Evolutionary conservation across 2,888 invertebrate species (phyloP).

Genomic region (Heliconius charithonia): DNA sequence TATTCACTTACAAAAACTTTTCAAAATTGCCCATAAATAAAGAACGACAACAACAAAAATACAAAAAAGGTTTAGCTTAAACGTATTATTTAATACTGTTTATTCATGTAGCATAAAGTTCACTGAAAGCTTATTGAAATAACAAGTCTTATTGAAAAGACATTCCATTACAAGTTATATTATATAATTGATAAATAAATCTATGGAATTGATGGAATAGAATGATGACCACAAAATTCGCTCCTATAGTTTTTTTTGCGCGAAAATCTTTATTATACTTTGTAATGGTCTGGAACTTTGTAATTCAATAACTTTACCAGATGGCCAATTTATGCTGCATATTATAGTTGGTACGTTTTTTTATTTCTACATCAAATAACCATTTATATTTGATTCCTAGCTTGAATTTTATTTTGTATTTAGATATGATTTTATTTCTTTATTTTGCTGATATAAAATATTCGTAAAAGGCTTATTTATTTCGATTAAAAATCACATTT

Average conservation of each 20-base stretch:
- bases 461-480: too few species aligned
- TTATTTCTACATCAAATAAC: slow-evolving; percentile 15
- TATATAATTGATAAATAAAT: too few species aligned
- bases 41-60: too few species aligned
- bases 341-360: slow-evolving; percentile 28
- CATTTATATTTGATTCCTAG: slow-evolving; percentile 5
- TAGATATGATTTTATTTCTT: not conserved
- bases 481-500: too few species aligned
- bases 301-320: slow-evolving; percentile 53
- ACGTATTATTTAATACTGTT: not conserved
- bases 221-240: slow-evolving; percentile 8
- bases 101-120: not conserved
- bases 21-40: too few species aligned
- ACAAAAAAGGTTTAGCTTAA: too few species aligned
- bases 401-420: not conserved
- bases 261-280: slow-evolving; percentile 55
- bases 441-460: too few species aligned
- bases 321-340: slow-evolving; percentile 50
- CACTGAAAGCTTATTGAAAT: not conserved
- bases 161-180: slow-evolving; percentile 13
- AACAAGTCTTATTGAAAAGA: slow-evolving; percentile 15
- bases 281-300: slow-evolving; percentile 53
- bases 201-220: not conserved
- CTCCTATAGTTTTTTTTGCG: slow-evolving; percentile 25
- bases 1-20: not conserved